Base-by-base conservation (phyloP, 1,140 invertebrate genomes). In the Steinernema feltiae region DNA sequence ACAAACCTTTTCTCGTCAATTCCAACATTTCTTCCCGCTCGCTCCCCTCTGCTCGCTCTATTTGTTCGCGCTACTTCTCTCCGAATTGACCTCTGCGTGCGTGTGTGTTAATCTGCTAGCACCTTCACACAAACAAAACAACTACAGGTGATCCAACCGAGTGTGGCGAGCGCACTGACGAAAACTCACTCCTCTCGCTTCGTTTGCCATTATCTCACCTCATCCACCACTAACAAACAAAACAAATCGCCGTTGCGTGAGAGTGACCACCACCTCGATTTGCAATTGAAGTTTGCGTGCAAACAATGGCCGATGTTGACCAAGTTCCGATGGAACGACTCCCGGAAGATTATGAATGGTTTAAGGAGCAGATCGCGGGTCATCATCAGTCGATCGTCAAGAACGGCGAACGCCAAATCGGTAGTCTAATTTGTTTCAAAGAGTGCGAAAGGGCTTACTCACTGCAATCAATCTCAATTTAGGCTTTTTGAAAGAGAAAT, bases 301-400 rank as follows among this genome's bases (percentile, higher is more conserved):
- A 53, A 29, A 72, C 29, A 74, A 70, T 74, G 73, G 72, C 7
- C 32, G 41, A 73, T 2, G 32, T 17, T 1, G 17, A 73, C 7
- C 71, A 75, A 27, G 24, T 63, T 3, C 53, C 53, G 53, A 74
- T 70, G 12, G 75, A 77, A 21, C 41, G 70, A 0, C 53, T 80
- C 18, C 79, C 79, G 3, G 69, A 73, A 12, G 46, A 71, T 17
- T 81, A 78, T 27, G 82, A 85, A 73, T 84, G 83, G 83, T 84
- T 79, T 32, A 48, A 75, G 18, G 81, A 86, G 69, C 83, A 85
- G 73, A 85, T 85, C n/a, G 83, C 84, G n/a, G 83, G 83, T 1
- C 83, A 85, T 73, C 82, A 86, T 74, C 84, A 81, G 3, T 79
- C 79, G 3, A 82, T 86, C 0, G 73, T 86, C 17, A 84, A 82